Evolutionary conservation across 1,140 invertebrate species (phyloP).

Genomic region (Papilio polyxenes): DNA sequence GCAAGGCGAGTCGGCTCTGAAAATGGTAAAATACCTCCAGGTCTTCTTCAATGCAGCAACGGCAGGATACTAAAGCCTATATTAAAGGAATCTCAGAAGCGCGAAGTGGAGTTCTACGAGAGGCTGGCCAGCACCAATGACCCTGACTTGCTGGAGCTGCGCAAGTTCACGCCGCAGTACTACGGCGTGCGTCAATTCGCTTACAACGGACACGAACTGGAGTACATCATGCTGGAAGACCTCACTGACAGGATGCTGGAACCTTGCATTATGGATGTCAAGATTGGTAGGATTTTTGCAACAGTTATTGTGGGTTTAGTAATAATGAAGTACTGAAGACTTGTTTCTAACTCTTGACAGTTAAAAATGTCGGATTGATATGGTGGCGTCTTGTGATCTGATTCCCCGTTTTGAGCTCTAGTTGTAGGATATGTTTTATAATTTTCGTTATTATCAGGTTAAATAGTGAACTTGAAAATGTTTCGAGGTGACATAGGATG

Average conservation of each 20-base stretch:
- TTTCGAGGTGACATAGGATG: no score
- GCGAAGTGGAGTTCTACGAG: slow-evolving; percentile 88
- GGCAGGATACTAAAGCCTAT: slow-evolving; percentile 87
- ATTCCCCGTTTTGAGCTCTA: no score
- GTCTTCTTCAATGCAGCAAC: slow-evolving; percentile 84
- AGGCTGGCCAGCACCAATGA: slow-evolving; percentile 78
- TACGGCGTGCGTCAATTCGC: slow-evolving; percentile 83
- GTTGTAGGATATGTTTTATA: no score
- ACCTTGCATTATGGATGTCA: slow-evolving; percentile 96
- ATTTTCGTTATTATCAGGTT: no score
- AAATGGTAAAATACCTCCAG: slow-evolving; percentile 68
- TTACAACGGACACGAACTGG: slow-evolving; percentile 82
- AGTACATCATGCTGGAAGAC: slow-evolving; percentile 91
- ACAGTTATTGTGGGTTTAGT: not conserved
- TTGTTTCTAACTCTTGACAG: no score
- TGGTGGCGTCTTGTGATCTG: no score
- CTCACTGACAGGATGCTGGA: slow-evolving; percentile 88
- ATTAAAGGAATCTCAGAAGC: slow-evolving; percentile 84
- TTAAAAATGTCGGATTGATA: no score
- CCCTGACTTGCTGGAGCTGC: slow-evolving; percentile 81
- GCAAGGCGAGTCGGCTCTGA: no score
- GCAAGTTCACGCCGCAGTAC: slow-evolving; percentile 83
- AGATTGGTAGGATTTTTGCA: slow-evolving; percentile 84
- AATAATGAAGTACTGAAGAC: no score
- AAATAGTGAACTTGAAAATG: no score